phyloP scores from a whole-genome alignment of 1,140 invertebrate species.

The Calliphora vicina region DNA sequence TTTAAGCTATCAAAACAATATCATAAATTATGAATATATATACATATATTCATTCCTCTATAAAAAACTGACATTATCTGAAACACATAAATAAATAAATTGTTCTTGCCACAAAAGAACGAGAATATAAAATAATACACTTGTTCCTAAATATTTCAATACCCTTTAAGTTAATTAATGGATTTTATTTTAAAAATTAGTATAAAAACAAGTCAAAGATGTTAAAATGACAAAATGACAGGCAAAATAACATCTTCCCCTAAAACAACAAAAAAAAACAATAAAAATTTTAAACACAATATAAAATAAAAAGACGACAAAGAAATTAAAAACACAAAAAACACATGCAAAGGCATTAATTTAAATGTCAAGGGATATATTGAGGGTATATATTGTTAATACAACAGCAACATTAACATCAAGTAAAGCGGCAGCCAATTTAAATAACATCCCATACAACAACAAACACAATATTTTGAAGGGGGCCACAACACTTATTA shows the following conservation, averaged over 20 bases:
- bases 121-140: background rate
- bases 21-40: no score
- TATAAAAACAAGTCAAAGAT: slow-evolving; percentile 29
- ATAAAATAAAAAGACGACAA: background rate
- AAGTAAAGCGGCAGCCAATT: slow-evolving; percentile 29
- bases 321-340: slow-evolving; percentile 10
- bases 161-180: slow-evolving; percentile 26
- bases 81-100: background rate
- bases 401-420: slow-evolving; percentile 7
- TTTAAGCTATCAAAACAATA: no score
- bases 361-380: slow-evolving; percentile 32
- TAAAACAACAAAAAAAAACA: background rate
- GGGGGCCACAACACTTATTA: background rate
- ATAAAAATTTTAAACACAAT: background rate
- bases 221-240: slow-evolving; percentile 35
- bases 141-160: background rate
- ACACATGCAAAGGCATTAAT: slow-evolving; percentile 35
- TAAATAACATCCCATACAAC: background rate
- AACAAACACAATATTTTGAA: slow-evolving; percentile 5
- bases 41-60: no score
- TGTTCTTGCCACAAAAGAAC: background rate
- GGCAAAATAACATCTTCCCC: background rate
- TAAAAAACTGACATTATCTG: background rate
- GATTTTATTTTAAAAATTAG: slow-evolving; percentile 23
- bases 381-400: background rate